These are phyloP conservation scores for Manacus vitellinus DNA, from an alignment of 2,113 vertebrate genomes.

Conservation along the genomic window DNA sequence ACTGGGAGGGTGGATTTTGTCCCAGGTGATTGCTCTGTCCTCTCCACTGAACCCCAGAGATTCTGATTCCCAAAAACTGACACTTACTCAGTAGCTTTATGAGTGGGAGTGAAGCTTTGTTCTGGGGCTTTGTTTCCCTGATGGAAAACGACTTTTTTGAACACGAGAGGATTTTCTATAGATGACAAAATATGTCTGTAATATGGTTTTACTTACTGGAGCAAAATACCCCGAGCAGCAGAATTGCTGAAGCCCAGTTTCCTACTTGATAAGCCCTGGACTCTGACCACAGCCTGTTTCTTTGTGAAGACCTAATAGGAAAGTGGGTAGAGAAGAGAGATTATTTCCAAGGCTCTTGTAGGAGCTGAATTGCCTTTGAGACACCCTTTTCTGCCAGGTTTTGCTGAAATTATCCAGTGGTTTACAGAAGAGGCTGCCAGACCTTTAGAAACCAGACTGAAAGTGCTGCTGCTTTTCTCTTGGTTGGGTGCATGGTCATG, in stretches of 20 bases:
- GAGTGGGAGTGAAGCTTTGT: not conserved
- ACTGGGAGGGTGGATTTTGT: not conserved
- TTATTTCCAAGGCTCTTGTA: not conserved
- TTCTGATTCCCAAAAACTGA: not conserved
- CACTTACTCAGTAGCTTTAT: not conserved
- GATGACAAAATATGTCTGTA: not conserved
- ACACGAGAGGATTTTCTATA: not conserved
- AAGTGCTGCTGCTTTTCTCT: not conserved
- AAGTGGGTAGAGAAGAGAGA: not conserved
- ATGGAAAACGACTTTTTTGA: not conserved
- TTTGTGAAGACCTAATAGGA: slow-evolving; percentile 25
- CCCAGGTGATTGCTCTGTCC: not conserved
- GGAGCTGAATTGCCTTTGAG: not conserved
- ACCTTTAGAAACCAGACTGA: not conserved
- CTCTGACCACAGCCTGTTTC: not conserved
- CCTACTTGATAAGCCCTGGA: slow-evolving; percentile 16
- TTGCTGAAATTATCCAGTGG: not conserved
- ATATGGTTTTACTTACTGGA: not conserved
- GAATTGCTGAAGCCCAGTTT: slow-evolving; percentile 7
- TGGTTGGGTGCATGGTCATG: not conserved
- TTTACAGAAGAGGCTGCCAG: not conserved
- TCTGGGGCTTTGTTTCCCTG: not conserved
- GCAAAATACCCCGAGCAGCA: not conserved
- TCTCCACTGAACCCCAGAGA: not conserved
- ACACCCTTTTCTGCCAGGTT: not conserved